These are phyloP conservation scores for Clarias magur DNA, from an alignment of 2,113 vertebrate species.

Conservation along the genomic window DNA sequence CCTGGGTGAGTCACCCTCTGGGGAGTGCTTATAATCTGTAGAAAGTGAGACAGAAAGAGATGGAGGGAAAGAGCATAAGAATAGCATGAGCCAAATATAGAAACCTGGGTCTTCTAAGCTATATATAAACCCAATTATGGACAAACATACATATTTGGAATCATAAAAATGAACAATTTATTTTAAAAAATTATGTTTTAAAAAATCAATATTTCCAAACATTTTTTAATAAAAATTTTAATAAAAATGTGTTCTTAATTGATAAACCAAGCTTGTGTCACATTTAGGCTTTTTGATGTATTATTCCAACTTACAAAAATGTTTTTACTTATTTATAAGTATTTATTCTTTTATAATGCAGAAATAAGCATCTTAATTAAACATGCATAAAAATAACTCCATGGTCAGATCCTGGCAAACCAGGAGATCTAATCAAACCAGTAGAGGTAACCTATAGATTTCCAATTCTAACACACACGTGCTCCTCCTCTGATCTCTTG, in stretches of 20 bases:
- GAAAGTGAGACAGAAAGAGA: slow-evolving; percentile 8
- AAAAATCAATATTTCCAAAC: background rate
- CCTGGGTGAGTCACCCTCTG: slow-evolving; percentile 79
- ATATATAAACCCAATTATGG: background rate
- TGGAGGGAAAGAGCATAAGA: slow-evolving; percentile 10
- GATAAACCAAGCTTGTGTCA: no score
- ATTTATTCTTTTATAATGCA: background rate
- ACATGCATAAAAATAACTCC: background rate
- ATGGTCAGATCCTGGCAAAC: background rate
- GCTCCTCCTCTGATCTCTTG: background rate
- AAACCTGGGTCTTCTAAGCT: background rate
- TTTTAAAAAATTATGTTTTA: no score
- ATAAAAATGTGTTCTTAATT: no score
- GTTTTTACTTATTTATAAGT: background rate
- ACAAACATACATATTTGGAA: background rate
- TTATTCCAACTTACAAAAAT: background rate
- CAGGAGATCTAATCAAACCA: background rate
- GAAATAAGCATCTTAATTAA: background rate
- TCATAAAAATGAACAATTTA: background rate
- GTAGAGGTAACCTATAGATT: background rate
- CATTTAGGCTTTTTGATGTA: background rate
- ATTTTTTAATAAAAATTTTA: no score
- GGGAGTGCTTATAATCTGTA: slow-evolving; percentile 83
- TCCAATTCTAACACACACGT: background rate
- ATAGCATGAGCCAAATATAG: slow-evolving; percentile 19